These are phyloP conservation scores for Drosophila trapezifrons DNA, from an alignment of 1,140 invertebrate species.

Conservation along the genomic window DNA sequence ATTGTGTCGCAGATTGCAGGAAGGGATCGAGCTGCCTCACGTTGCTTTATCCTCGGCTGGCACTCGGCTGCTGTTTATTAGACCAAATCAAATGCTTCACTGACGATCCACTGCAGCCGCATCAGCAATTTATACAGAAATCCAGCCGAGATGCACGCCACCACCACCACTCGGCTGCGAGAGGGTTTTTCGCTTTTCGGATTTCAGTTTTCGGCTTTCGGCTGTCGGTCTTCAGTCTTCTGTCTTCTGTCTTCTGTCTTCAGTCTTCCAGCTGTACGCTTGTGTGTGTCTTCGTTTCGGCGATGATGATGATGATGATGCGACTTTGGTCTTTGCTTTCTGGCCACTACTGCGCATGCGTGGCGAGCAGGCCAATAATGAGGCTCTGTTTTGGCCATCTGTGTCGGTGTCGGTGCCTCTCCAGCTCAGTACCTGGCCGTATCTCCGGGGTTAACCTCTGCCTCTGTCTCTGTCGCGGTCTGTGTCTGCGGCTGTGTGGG, in stretches of 20 bases:
- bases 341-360: slow-evolving; percentile 64
- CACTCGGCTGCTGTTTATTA: slow-evolving; percentile 81
- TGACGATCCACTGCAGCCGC: slow-evolving; percentile 80
- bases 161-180: slow-evolving; percentile 48
- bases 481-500: slow-evolving; percentile 18
- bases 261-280: slow-evolving; percentile 5
- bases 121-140: slow-evolving; percentile 84
- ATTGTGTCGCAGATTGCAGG: slow-evolving; percentile 25
- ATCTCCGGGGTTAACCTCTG: slow-evolving; percentile 17
- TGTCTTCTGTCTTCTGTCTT: slow-evolving; percentile 2
- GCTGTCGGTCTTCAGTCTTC: background rate
- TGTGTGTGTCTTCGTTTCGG: slow-evolving; percentile 20
- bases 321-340: slow-evolving; percentile 61
- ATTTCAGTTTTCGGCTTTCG: slow-evolving; percentile 10
- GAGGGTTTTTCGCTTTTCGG: slow-evolving; percentile 41
- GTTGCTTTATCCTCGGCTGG: slow-evolving; percentile 69
- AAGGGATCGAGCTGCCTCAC: slow-evolving; percentile 57
- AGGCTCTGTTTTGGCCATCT: slow-evolving; percentile 33
- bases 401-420: slow-evolving; percentile 20
- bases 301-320: slow-evolving; percentile 68
- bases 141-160: slow-evolving; percentile 66
- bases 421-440: slow-evolving; percentile 11
- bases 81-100: slow-evolving; percentile 84
- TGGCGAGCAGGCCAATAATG: slow-evolving; percentile 78
- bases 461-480: slow-evolving; percentile 8